Evolutionary conservation across 2,888 invertebrate genomes (phyloP).

Genomic region (Diarsia dahlii): DNA sequence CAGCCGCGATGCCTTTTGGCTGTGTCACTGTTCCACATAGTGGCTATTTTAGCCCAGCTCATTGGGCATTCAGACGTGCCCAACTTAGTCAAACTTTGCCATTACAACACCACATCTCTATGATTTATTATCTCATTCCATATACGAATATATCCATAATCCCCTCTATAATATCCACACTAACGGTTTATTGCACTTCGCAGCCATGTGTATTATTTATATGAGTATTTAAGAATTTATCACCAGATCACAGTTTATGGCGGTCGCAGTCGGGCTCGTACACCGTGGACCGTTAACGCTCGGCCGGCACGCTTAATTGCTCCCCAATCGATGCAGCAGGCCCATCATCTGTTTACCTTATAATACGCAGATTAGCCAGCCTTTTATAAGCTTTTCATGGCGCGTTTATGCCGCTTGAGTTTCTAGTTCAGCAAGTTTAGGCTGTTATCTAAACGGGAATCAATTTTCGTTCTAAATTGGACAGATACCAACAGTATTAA

Average conservation of each 20-base stretch:
- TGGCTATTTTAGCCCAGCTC: background rate
- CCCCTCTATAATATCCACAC: slow-evolving; percentile 40
- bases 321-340: slow-evolving; percentile 61
- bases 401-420: slow-evolving; percentile 32
- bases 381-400: slow-evolving; percentile 50
- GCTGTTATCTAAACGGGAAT: background rate
- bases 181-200: slow-evolving; percentile 61
- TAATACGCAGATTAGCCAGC: slow-evolving; percentile 57
- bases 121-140: slow-evolving; percentile 27
- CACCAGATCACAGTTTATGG: slow-evolving; percentile 67
- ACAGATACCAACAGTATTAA: slow-evolving; percentile 7
- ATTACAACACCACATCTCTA: slow-evolving; percentile 4
- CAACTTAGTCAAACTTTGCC: background rate
- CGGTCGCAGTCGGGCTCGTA: slow-evolving; percentile 56
- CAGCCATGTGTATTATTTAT: slow-evolving; percentile 63
- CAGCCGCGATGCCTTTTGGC: background rate
- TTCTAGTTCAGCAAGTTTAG: slow-evolving; percentile 25
- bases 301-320: slow-evolving; percentile 67
- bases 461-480: slow-evolving; percentile 11
- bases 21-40: background rate
- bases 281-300: slow-evolving; percentile 56
- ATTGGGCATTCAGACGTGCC: background rate
- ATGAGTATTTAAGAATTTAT: slow-evolving; percentile 63
- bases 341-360: slow-evolving; percentile 61
- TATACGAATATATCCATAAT: slow-evolving; percentile 49